Conservation (phyloP, 2,113 vertebrate species). For the Cavia aperea region DNA sequence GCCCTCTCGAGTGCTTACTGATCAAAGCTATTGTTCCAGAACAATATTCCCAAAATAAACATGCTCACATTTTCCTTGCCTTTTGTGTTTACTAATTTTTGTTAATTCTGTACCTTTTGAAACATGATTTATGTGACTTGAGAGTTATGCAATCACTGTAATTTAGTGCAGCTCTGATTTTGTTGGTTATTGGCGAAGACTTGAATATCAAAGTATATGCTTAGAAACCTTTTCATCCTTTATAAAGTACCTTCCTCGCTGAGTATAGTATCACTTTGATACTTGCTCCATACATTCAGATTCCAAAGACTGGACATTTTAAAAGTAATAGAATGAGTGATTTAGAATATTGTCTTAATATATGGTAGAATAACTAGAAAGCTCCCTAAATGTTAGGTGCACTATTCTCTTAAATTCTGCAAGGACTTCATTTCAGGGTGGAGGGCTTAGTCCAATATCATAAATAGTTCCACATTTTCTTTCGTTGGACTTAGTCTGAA, state of each 20-base stretch:
- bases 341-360: background rate
- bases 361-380: background rate
- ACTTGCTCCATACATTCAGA: background rate
- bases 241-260: background rate
- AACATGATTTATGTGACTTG: background rate
- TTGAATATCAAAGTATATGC: conserved; percentile 27
- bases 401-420: conserved; percentile 34
- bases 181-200: conserved; percentile 34
- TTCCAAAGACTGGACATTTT: conserved; percentile 1
- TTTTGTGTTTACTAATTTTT: background rate
- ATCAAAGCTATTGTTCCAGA: background rate
- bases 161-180: conserved; percentile 25
- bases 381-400: background rate
- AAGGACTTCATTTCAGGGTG: conserved; percentile 4
- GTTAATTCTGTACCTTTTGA: background rate
- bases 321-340: background rate
- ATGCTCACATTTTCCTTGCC: background rate
- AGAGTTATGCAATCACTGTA: background rate
- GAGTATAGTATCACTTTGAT: background rate
- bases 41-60: background rate
- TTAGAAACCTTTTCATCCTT: conserved; percentile 30
- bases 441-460: conserved; percentile 15
- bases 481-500: conserved; percentile 29
- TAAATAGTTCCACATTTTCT: conserved; percentile 32
- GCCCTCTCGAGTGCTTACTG: background rate